Evolutionary conservation across 2,888 invertebrate species (phyloP), one percentile per base, ranked within the genome.

Genomic region (Plemyria rubiginata): DNA sequence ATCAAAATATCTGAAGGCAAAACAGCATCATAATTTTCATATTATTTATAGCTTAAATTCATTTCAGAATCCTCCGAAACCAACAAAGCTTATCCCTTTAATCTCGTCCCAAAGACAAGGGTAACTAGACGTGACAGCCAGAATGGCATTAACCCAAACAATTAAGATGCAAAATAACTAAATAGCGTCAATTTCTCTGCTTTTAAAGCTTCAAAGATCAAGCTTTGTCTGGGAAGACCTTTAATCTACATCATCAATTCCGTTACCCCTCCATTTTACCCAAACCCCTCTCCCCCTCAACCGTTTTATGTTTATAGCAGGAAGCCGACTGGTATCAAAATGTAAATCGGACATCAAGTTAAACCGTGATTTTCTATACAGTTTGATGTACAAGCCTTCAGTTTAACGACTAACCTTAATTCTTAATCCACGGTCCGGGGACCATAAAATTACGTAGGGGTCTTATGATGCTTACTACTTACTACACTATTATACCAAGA

Each of bases 161-260:
- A 71, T 71, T 71, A 71, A 71, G 66, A 71, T 70, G 71, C 71
- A 68, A 71, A 71, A 71, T 68, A 71, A 70, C 68, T 68, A 71
- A 70, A 71, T 68, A 68, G 70, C 66, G 67, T 68, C 70, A 67
- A 70, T 71, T 71, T 71, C 69, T 71, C 71, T 69, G 66, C 67
- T 69, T 65, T 69, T 62, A 69, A 69, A 67, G 62, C 71, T 71
- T 67, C 67, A 67, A 65, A 71, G 68, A 70, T 68, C 70, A 71
- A 65, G 68, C 68, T 67, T 68, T 68, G 71, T 69, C 68, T 69
- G 53, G 66, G 69, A 63, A 71, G 70, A 72, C 67, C 68, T 77
- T 73, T 79, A 78, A 80, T 81, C 76, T 74, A 71, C 73, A 70
- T 73, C 79, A 79, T 80, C 78, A 74, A 80, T 79, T 76, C 66